Conservation (phyloP, 1,140 invertebrate genomes). For the Rhynchophorus ferrugineus region DNA sequence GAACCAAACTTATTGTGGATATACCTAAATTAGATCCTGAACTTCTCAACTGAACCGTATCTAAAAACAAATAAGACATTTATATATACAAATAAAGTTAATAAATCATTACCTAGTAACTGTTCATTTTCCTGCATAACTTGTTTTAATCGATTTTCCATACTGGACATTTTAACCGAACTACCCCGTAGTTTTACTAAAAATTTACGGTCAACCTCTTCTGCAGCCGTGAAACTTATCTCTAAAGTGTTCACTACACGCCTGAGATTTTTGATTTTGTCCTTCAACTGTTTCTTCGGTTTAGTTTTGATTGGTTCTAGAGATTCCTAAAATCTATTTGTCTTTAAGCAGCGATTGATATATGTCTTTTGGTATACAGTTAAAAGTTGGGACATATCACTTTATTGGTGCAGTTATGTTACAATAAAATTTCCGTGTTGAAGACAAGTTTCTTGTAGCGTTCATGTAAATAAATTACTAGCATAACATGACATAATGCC, state of each 20-base stretch:
- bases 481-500: too few relatives aligned
- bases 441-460: too few relatives aligned
- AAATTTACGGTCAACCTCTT: constrained; percentile 16
- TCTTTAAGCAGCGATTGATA: too few relatives aligned
- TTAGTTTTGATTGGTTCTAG: constrained; percentile 1
- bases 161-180: constrained; percentile 7
- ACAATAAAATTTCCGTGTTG: too few relatives aligned
- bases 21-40: constrained; percentile 3
- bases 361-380: background rate
- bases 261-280: constrained; percentile 3
- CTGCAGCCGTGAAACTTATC: constrained; percentile 14
- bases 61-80: constrained; percentile 1
- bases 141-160: constrained; percentile 19
- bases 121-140: constrained; percentile 21
- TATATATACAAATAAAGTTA: background rate
- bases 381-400: constrained; percentile 9
- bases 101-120: too few relatives aligned
- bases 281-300: constrained; percentile 1
- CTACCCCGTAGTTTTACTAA: constrained; percentile 19
- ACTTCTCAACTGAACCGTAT: background rate
- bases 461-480: too few relatives aligned
- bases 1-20: constrained; percentile 26
- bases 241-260: constrained; percentile 16
- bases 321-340: background rate
- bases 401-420: too few relatives aligned